A percentile compares a stretch with the other conserved stretches of the same genome.
Conservation (phyloP, 2,888 invertebrate species). For the Sturmia bella region DNA sequence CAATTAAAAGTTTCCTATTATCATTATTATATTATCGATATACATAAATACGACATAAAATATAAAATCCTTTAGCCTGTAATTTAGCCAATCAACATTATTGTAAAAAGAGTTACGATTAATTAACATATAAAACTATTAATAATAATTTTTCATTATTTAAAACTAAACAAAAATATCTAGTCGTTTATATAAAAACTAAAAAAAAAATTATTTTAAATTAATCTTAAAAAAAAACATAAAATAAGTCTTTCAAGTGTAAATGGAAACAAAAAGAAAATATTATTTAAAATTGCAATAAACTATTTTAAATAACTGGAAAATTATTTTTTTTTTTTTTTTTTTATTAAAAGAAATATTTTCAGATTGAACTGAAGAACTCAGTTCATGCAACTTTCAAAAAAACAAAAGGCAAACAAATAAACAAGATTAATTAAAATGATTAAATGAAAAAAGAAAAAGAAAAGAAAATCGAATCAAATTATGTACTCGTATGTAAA, state of each 20-base stretch:
- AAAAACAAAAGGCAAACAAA: background rate
- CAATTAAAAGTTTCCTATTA: constrained; percentile 66
- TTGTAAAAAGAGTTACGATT: constrained; percentile 48
- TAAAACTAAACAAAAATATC: constrained; percentile 50
- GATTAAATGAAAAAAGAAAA: background rate
- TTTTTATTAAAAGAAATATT: constrained; percentile 23
- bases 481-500: constrained; percentile 52
- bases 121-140: constrained; percentile 14
- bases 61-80: constrained; percentile 64
- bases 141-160: constrained; percentile 40
- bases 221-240: constrained; percentile 17
- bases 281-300: constrained; percentile 23
- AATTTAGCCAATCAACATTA: constrained; percentile 71
- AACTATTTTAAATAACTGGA: constrained; percentile 34
- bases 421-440: constrained; percentile 10
- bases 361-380: background rate
- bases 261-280: constrained; percentile 31
- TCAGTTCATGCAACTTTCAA: constrained; percentile 35
- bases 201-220: constrained; percentile 16
- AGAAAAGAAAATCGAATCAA: constrained; percentile 13
- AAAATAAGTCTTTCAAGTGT: constrained; percentile 1
- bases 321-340: constrained; percentile 32
- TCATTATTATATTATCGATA: constrained; percentile 42
- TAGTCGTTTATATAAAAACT: constrained; percentile 61
- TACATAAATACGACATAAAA: constrained; percentile 14